Base-by-base conservation (phyloP, 1,140 invertebrate genomes). In the Euglossa dilemma region DNA sequence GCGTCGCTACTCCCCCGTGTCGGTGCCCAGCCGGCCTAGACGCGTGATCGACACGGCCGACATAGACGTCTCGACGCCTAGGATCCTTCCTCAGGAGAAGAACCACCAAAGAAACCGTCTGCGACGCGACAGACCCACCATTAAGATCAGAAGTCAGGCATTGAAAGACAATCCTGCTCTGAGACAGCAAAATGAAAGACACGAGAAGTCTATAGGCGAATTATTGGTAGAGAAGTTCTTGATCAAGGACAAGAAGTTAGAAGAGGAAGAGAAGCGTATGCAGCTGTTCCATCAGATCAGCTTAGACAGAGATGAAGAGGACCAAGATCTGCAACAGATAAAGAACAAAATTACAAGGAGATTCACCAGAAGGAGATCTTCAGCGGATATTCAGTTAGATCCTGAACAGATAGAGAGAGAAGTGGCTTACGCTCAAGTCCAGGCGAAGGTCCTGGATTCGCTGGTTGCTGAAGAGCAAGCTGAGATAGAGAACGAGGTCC, bases 41-140 rank as follows among this genome's bases (percentile, higher is more conserved):
- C 91, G 95, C 70, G 97, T 97, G 25, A 97, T 97, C 52, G 97
- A 97, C 90, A 97, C 97, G 8, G 96, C 97, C 4, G 97, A 97
- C 90, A 98, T 98, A 85, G 97, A 98, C 92, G 97, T 98, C 0
- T 97, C 97, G 6, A 94, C 95, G 0, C 94, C 94, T 0, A 94
- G 95, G 63, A 96, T 76, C 14, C 56, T 67, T 6, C 88, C 90
- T 0, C 84, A 86, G n/a, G 90, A 92, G 7, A 80, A 86, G 1
- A 80, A 57, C 16, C 85, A 80, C 61, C 87, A 85, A 9, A 84
- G 73, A 77, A 89, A 87, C 59, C 91, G 91, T 0, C 77, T 91
- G 4, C 90, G 92, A 0, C 92, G 93, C 2, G 92, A 93, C 54
- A 86, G 93, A 11, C 91, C 93, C 1, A 93, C 91, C 0, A 92